Percentiles rank a stretch among this genome's conserved stretches.
phyloP scores from a whole-genome alignment of 37 sponge, comb jelly and placozoan genomes.

The Halichondria panicea region DNA sequence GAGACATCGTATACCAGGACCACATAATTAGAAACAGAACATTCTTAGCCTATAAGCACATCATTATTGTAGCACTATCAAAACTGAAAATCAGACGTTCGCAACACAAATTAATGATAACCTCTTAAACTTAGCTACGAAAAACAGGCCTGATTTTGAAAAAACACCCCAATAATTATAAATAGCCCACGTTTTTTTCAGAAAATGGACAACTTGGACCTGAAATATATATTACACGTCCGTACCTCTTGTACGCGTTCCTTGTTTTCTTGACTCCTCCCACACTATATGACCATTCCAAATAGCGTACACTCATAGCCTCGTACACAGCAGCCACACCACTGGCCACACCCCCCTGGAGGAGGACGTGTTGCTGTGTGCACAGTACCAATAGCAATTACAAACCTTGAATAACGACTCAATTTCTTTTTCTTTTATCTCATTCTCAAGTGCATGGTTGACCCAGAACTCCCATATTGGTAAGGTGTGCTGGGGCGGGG shows the following conservation, averaged over 20 bases:
- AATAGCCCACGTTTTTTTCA: too few relatives aligned
- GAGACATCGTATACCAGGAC: too few relatives aligned
- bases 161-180: too few relatives aligned
- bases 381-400: neutral
- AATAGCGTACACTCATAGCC: slow-evolving; percentile 22
- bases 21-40: too few relatives aligned
- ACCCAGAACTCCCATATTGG: slow-evolving; percentile 58
- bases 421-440: neutral
- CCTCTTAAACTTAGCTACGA: too few relatives aligned
- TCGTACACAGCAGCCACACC: neutral
- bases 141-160: too few relatives aligned
- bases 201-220: too few relatives aligned
- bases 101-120: too few relatives aligned
- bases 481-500: slow-evolving; percentile 25
- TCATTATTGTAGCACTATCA: too few relatives aligned
- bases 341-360: slow-evolving; percentile 31
- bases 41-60: too few relatives aligned
- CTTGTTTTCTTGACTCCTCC: slow-evolving; percentile 41
- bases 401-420: slow-evolving; percentile 37
- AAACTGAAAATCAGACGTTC: too few relatives aligned
- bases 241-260: slow-evolving; percentile 50
- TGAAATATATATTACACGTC: too few relatives aligned
- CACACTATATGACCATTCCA: slow-evolving; percentile 48
- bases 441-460: neutral
- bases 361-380: neutral